phyloP scores from a whole-genome alignment of 2,888 invertebrate species.

The Drosophila histrio region DNA sequence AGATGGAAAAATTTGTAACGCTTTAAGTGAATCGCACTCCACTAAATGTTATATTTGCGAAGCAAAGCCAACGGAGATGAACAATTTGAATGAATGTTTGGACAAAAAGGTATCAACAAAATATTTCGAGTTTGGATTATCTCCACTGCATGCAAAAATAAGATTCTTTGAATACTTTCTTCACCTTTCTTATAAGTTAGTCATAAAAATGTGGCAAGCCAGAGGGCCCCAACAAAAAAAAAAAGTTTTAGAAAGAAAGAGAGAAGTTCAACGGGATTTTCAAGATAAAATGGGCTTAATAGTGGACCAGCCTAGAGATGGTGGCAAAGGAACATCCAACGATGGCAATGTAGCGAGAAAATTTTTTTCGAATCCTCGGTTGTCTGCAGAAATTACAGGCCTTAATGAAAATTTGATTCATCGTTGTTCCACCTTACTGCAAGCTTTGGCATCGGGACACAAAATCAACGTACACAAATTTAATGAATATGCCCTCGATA shows the following conservation, averaged over 20 bases:
- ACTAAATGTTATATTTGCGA: slow-evolving; percentile 37
- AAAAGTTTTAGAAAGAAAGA: slow-evolving; percentile 1
- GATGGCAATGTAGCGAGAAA: slow-evolving; percentile 26
- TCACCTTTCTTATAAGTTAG: slow-evolving; percentile 4
- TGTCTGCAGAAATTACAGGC: slow-evolving; percentile 14
- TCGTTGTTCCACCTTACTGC: slow-evolving; percentile 17
- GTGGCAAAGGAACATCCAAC: slow-evolving; percentile 27
- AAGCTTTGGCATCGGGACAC: slow-evolving; percentile 14
- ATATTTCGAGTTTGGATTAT: slow-evolving; percentile 1
- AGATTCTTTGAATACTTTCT: too few relatives aligned
- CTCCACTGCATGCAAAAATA: too few relatives aligned
- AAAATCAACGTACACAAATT: too few relatives aligned
- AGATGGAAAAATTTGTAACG: slow-evolving; percentile 48
- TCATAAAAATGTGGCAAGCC: too few relatives aligned
- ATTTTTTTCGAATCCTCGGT: slow-evolving; percentile 18
- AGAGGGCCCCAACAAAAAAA: slow-evolving; percentile 14
- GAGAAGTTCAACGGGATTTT: slow-evolving; percentile 1
- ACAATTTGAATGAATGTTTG: slow-evolving; percentile 29
- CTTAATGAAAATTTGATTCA: slow-evolving; percentile 16
- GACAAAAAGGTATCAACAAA: slow-evolving; percentile 26
- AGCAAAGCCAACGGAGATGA: slow-evolving; percentile 39
- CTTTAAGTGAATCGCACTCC: slow-evolving; percentile 38
- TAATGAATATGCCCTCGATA: too few relatives aligned
- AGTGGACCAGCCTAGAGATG: slow-evolving; percentile 21
- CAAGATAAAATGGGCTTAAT: slow-evolving; percentile 18